These are phyloP conservation scores for Drosophila infuscata DNA, from an alignment of 2,888 invertebrate genomes.

Conservation along the genomic window DNA sequence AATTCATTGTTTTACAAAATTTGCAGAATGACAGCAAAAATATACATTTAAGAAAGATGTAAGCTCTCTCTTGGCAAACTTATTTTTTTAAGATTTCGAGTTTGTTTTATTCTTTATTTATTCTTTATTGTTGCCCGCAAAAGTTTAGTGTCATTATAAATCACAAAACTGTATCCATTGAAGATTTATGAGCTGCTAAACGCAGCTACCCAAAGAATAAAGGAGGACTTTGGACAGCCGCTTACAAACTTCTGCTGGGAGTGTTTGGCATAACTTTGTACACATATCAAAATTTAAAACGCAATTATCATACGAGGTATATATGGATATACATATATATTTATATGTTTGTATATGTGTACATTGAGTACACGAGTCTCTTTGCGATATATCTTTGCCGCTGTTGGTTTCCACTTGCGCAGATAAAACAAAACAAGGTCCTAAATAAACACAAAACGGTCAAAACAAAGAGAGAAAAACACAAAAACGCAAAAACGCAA, in stretches of 20 bases:
- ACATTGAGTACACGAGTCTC: constrained; percentile 6
- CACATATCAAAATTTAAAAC: constrained; percentile 53
- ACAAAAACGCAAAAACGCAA: constrained; percentile 7
- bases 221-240: constrained; percentile 10
- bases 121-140: constrained; percentile 38
- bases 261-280: constrained; percentile 15
- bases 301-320: constrained; percentile 54
- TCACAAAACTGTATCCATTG: constrained; percentile 69
- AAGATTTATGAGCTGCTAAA: constrained; percentile 84
- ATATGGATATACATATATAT: constrained; percentile 31
- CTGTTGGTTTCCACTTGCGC: constrained; percentile 60
- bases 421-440: constrained; percentile 70
- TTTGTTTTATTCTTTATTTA: background rate
- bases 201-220: constrained; percentile 47
- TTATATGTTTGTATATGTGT: constrained; percentile 9
- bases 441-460: constrained; percentile 80
- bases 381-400: constrained; percentile 25
- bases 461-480: constrained; percentile 40
- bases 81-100: background rate
- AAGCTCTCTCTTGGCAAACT: background rate
- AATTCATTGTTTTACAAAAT: background rate
- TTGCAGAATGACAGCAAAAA: background rate
- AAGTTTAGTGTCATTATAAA: constrained; percentile 70
- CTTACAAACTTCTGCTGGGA: background rate
- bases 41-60: background rate